Percentiles rank a stretch among this genome's conserved stretches.
phyloP scores from a whole-genome alignment of 1,140 invertebrate species.

The Drosophila ficusphila region DNA sequence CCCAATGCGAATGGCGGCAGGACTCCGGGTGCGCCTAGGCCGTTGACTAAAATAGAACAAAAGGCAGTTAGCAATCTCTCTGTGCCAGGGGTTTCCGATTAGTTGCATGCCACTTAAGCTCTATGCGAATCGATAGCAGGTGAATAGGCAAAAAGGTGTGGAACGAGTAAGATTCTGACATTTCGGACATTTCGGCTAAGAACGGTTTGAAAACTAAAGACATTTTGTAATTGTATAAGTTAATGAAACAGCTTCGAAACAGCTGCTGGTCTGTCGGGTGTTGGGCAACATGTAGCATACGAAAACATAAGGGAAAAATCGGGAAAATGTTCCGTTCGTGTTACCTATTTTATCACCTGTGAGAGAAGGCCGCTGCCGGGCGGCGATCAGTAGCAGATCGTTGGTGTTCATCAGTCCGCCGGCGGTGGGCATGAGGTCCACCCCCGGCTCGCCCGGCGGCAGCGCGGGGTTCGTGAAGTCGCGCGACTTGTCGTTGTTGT shows the following conservation, averaged over 20 bases:
- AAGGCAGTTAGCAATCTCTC: conserved; percentile 17
- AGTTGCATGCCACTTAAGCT: conserved; percentile 66
- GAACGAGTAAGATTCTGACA: no score
- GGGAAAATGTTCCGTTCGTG: conserved; percentile 77
- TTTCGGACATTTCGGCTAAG: no score
- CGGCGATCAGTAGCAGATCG: conserved; percentile 88
- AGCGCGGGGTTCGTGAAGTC: conserved; percentile 99
- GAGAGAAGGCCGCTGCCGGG: conserved; percentile 87
- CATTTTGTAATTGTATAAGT: no score
- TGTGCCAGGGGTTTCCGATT: background rate
- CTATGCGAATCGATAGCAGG: conserved; percentile 73
- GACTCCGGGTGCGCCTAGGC: conserved; percentile 90
- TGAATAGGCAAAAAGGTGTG: conserved; percentile 53
- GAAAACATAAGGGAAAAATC: conserved; percentile 58
- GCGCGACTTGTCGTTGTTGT: conserved; percentile 99
- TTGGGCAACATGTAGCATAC: conserved; percentile 37
- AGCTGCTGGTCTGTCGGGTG: no score
- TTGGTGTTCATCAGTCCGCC: conserved; percentile 86
- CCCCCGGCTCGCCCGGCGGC: conserved; percentile 95
- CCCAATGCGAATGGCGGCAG: conserved; percentile 91
- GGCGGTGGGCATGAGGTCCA: conserved; percentile 86
- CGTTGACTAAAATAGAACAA: conserved; percentile 67
- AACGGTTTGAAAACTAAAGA: background rate
- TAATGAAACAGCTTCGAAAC: no score
- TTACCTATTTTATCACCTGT: conserved; percentile 85